Evolutionary conservation across 2,888 invertebrate genomes (phyloP), one percentile per base, ranked within the genome.

Genomic region (Listrodromus nycthemerus): DNA sequence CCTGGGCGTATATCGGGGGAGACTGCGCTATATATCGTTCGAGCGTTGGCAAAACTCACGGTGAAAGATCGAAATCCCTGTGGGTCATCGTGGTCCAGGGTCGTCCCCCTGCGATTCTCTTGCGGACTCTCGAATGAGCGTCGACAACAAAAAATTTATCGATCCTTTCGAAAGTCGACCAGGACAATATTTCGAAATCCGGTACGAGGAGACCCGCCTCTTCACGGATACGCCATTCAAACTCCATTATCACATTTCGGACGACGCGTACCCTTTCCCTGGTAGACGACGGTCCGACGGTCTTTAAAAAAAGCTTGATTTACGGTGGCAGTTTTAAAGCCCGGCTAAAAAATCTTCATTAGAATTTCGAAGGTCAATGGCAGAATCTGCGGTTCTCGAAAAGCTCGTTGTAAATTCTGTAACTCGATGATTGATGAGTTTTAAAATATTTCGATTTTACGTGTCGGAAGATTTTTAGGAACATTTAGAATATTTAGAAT

Each of bases 111-210:
- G 33, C 73, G 65, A 33, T 45, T 66, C 75, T 77, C 45, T 67
- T 58, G 58, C 41, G 45, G 52, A 69, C 27, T 52, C 65, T 16
- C 21, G 50, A 41, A 65, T 21, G 67, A 55, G 65, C 58, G 45
- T 69, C 63, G 58, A 69, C 63, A 45, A 45, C 41, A 45, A 50
- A 69, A 82, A 79, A 73, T 82, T 78, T 74, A 75, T 75, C 82
- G 79, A 55, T 37, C 19, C 74, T 75, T 69, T 63, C 79, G 82
- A 82, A 82, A 82, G 65, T 74, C 65, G 70, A 79, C 78, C 78
- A 52, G 61, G 45, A 61, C 69, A n/a, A 65, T 67, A 50, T 74
- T 82, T 69, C 77, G 77, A 74, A 82, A 82, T 78, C 33, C 37
- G 41, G 48, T 65, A 74, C 77, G 63, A 67, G 13, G 41, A 61